phyloP scores from a whole-genome alignment of 2,113 vertebrate genomes.

The Anhinga anhinga region DNA sequence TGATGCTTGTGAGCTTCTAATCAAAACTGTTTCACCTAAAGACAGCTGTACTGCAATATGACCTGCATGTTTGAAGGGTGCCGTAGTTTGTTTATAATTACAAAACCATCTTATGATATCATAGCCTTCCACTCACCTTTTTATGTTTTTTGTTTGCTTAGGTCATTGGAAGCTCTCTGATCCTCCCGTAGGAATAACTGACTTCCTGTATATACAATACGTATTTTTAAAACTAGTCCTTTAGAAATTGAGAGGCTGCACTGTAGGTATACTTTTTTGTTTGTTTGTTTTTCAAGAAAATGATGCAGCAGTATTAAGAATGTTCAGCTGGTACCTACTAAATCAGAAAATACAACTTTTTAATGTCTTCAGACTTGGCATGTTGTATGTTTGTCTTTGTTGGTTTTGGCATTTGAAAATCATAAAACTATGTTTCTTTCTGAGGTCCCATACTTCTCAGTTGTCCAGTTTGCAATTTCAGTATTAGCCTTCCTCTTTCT shows the following conservation, averaged over 20 bases:
- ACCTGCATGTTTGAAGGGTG: slow-evolving; percentile 69
- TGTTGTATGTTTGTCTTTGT: neutral
- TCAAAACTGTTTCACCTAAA: slow-evolving; percentile 32
- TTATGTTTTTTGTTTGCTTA: slow-evolving; percentile 80
- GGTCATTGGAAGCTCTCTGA: slow-evolving; percentile 73
- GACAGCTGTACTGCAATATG: slow-evolving; percentile 14
- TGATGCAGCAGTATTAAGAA: neutral
- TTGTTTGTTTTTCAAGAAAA: neutral
- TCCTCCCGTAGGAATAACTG: slow-evolving; percentile 73
- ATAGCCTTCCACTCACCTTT: slow-evolving; percentile 68
- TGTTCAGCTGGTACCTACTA: neutral
- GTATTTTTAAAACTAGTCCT: neutral
- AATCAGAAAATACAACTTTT: neutral
- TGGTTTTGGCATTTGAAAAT: neutral
- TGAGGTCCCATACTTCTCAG: neutral
- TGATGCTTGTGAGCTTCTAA: slow-evolving; percentile 18
- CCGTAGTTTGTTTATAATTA: slow-evolving; percentile 74
- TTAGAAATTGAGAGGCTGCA: neutral
- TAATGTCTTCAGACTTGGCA: neutral
- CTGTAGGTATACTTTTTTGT: neutral
- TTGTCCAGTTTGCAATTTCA: neutral
- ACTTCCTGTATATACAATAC: neutral
- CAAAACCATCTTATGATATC: slow-evolving; percentile 75
- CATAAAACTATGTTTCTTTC: neutral
- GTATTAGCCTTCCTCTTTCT: neutral